phyloP scores from a whole-genome alignment of 2,113 vertebrate genomes.

The Thamnophis sirtalis region DNA sequence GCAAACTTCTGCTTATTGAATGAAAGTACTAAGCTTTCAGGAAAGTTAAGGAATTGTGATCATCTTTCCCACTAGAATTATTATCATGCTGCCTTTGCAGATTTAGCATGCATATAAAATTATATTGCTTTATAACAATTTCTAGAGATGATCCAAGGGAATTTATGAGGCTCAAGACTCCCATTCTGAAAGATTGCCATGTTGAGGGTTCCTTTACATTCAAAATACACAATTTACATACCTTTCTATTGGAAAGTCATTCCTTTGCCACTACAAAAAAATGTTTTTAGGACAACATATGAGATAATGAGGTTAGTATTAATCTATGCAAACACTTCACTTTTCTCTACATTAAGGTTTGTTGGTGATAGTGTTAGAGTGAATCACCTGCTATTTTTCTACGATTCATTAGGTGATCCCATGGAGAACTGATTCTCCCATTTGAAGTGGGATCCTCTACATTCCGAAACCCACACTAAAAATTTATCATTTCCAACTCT shows the following conservation, averaged over 20 bases:
- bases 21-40: background rate
- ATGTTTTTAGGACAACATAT: background rate
- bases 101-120: background rate
- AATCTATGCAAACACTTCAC: background rate
- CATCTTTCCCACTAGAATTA: background rate
- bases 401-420: background rate
- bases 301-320: background rate
- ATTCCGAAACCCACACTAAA: background rate
- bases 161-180: background rate
- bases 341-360: background rate
- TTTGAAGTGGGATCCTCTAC: background rate
- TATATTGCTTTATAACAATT: background rate
- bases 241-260: background rate
- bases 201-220: background rate
- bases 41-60: background rate
- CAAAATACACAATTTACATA: background rate
- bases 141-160: background rate
- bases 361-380: background rate
- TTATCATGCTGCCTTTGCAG: background rate
- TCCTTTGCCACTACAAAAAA: background rate
- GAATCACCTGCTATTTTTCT: background rate
- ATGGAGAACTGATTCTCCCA: too few species aligned
- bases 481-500: background rate
- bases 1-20: background rate
- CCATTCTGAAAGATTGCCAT: background rate